These are phyloP conservation scores for Triplophysa yarkandensis DNA, from an alignment of 2,797 vertebrate genomes.

Conservation along the genomic window DNA sequence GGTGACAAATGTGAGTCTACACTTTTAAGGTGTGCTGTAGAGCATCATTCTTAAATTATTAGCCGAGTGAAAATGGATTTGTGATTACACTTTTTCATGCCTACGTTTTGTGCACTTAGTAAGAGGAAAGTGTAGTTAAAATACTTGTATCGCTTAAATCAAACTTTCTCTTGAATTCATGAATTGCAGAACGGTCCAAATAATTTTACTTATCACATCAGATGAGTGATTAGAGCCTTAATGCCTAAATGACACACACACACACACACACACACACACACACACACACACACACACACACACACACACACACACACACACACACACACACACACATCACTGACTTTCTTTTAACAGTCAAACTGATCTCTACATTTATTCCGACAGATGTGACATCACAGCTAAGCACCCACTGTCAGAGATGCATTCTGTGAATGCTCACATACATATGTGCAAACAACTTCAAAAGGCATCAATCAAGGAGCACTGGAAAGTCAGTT, in stretches of 20 bases:
- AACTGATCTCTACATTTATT: constrained; percentile 8
- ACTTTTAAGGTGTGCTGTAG: neutral
- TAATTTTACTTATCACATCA: constrained; percentile 28
- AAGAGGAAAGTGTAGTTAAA: neutral
- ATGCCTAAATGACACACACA: too few relatives aligned
- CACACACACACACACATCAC: constrained; percentile 8
- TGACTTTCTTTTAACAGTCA: constrained; percentile 21
- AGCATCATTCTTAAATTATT: neutral
- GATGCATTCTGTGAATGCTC: neutral
- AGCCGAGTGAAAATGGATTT: neutral
- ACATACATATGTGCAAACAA: constrained; percentile 2
- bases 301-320: too few relatives aligned
- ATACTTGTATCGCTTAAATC: neutral
- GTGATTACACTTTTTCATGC: neutral
- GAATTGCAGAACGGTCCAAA: neutral
- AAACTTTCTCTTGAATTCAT: constrained; percentile 5
- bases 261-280: too few relatives aligned
- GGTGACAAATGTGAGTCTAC: neutral
- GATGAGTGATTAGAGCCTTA: too few relatives aligned
- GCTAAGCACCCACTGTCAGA: neutral
- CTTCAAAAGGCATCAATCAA: constrained; percentile 30
- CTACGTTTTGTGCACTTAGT: neutral
- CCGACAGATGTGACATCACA: constrained; percentile 23
- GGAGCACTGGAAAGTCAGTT: constrained; percentile 11
- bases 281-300: too few relatives aligned